Conservation (phyloP, 2,113 vertebrate genomes). For the Antigone vipio region DNA sequence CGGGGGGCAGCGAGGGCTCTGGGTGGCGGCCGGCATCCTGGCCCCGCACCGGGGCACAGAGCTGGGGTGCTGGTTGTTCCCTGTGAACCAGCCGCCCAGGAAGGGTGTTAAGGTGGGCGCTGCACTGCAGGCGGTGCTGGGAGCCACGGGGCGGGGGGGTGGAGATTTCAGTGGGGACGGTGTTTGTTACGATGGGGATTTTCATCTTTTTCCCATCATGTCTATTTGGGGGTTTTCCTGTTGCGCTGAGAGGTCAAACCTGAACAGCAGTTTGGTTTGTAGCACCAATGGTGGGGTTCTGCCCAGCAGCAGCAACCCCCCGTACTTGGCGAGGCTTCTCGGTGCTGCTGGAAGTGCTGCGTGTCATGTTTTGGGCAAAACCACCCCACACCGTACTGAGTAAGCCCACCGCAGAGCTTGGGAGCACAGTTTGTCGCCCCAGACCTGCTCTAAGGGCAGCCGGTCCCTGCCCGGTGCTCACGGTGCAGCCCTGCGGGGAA, state of each 20-base stretch:
- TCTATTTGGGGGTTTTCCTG: neutral
- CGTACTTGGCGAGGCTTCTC: neutral
- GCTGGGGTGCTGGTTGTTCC: neutral
- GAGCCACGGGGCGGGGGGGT: neutral
- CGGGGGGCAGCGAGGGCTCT: rapidly evolving
- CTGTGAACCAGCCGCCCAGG: neutral
- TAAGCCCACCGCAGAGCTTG: neutral
- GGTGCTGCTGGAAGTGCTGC: neutral
- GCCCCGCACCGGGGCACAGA: neutral
- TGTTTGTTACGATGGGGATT: rapidly evolving
- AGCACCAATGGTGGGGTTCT: neutral
- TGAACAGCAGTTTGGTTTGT: neutral
- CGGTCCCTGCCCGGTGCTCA: too few relatives aligned
- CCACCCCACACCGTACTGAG: rapidly evolving
- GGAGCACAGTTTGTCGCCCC: too few relatives aligned
- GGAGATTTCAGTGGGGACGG: neutral
- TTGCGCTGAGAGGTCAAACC: neutral
- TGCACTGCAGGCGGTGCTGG: rapidly evolving
- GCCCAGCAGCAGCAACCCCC: neutral
- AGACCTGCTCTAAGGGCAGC: too few relatives aligned
- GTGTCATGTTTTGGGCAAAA: neutral
- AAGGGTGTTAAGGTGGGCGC: neutral
- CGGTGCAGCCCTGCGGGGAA: too few relatives aligned
- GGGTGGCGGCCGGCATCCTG: neutral
- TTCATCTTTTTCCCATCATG: neutral